Conservation (phyloP, 2,797 vertebrate species). For the Rhynchonycteris naso region DNA sequence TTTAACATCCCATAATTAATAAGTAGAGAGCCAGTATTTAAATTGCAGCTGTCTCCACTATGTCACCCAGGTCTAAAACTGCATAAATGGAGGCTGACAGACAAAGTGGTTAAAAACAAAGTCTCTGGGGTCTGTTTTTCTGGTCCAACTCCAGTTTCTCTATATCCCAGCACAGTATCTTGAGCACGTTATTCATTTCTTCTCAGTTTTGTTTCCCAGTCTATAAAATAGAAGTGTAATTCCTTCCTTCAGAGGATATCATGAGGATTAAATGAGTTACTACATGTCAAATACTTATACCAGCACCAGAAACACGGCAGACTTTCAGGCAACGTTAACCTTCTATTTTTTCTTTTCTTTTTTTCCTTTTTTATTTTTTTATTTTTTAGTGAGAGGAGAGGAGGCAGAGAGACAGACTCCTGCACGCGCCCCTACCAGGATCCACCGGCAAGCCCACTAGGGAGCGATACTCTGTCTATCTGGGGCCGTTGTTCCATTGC, state of each 20-base stretch:
- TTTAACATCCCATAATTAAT: neutral
- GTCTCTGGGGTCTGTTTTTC: neutral
- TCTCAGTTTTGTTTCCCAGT: neutral
- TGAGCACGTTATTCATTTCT: slow-evolving; percentile 13
- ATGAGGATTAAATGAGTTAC: neutral
- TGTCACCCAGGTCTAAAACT: neutral
- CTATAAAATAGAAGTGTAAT: neutral
- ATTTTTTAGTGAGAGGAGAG: too few species aligned
- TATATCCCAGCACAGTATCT: neutral
- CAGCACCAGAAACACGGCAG: neutral
- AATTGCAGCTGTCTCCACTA: neutral
- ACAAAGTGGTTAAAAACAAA: neutral
- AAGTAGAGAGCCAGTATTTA: neutral
- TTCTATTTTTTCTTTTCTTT: too few species aligned
- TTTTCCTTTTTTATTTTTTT: too few species aligned
- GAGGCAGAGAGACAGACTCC: too few species aligned
- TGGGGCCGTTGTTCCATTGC: too few species aligned
- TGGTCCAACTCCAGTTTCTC: neutral
- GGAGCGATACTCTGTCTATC: too few species aligned
- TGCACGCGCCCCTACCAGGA: too few species aligned
- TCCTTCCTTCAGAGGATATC: neutral
- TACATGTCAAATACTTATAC: neutral
- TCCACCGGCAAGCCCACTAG: too few species aligned
- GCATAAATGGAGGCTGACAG: neutral
- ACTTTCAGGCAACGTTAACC: neutral